Percentiles rank a stretch among this genome's conserved stretches.
These are phyloP conservation scores for Heliconius eleuchia DNA, from an alignment of 1,140 invertebrate genomes.

Conservation along the genomic window DNA sequence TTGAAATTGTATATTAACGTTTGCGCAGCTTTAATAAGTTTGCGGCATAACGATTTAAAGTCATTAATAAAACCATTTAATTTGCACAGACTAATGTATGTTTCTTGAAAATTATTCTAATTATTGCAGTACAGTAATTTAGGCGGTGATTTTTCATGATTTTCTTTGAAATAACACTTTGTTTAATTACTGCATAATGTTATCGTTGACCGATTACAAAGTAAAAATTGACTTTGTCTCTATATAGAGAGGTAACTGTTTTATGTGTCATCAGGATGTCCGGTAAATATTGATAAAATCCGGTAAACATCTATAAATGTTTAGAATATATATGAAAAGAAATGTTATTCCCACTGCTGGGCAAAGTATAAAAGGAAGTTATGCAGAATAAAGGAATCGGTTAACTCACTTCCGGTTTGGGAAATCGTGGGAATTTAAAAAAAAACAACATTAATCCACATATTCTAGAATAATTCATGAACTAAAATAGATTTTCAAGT, in stretches of 20 bases:
- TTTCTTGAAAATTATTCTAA: neutral
- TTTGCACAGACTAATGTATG: constrained; percentile 1
- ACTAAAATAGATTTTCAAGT: too few relatives aligned
- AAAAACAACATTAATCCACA: neutral
- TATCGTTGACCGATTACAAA: constrained; percentile 5
- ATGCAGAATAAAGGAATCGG: neutral
- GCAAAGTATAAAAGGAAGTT: neutral
- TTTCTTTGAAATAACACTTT: neutral
- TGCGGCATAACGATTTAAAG: neutral
- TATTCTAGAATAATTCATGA: too few relatives aligned
- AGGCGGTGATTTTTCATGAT: neutral
- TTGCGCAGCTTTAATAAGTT: neutral
- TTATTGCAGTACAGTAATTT: neutral
- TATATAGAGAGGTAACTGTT: constrained; percentile 4
- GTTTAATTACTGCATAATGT: neutral
- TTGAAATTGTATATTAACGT: neutral
- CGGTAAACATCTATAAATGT: neutral
- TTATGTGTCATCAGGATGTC: constrained; percentile 4
- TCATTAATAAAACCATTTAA: constrained; percentile 5
- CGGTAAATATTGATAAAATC: neutral
- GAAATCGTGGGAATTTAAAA: neutral
- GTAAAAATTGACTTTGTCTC: neutral
- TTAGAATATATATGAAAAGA: neutral
- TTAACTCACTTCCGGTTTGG: neutral
- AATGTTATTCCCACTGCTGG: neutral